These are phyloP conservation scores for Horisme vitalbata DNA, from an alignment of 2,888 invertebrate species.

Conservation along the genomic window DNA sequence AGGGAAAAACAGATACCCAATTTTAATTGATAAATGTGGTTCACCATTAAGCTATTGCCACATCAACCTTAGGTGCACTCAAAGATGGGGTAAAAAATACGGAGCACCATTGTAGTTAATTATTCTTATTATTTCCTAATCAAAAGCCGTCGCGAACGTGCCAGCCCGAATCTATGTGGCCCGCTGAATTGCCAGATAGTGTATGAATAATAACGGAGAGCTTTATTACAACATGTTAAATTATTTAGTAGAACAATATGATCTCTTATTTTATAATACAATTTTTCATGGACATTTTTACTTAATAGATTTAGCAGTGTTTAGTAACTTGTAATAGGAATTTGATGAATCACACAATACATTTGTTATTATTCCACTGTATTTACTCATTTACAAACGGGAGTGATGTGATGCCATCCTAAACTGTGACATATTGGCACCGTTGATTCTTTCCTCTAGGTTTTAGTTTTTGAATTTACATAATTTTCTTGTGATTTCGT, in stretches of 20 bases:
- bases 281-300: conserved; percentile 81
- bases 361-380: conserved; percentile 52
- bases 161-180: too few relatives aligned
- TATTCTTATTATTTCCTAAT: too few relatives aligned
- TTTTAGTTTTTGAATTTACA: conserved; percentile 27
- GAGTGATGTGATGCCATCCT: conserved; percentile 66
- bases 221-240: conserved; percentile 76
- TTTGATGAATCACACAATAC: conserved; percentile 59
- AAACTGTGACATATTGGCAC: conserved; percentile 48
- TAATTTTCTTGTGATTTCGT: conserved; percentile 35
- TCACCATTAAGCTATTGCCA: too few relatives aligned
- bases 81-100: too few relatives aligned
- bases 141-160: too few relatives aligned
- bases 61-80: too few relatives aligned
- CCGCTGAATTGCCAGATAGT: conserved; percentile 58
- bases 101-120: too few relatives aligned
- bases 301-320: conserved; percentile 76
- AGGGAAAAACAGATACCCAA: too few relatives aligned
- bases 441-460: conserved; percentile 53
- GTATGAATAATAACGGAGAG: conserved; percentile 53
- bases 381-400: conserved; percentile 45
- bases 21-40: too few relatives aligned
- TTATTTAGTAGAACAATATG: conserved; percentile 74
- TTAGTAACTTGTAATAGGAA: conserved; percentile 63
- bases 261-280: conserved; percentile 81